Evolutionary conservation across 2,888 invertebrate species (phyloP).

Genomic region (Philaethria dido): DNA sequence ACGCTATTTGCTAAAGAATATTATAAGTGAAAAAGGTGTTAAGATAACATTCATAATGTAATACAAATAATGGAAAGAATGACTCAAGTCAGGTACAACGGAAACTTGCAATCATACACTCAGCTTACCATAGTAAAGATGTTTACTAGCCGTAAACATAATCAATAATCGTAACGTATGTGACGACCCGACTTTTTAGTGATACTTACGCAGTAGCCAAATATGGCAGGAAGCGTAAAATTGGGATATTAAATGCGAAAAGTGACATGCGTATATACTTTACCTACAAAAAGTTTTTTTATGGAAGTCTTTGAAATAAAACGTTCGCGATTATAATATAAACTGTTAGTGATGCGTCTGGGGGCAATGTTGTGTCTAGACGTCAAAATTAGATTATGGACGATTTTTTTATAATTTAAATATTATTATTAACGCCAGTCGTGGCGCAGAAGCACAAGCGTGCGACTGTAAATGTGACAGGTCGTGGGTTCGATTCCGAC

Average conservation of each 20-base stretch:
- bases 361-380: too few species aligned
- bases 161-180: conserved; percentile 78
- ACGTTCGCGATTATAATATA: background rate
- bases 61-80: conserved; percentile 7
- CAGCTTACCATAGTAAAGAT: conserved; percentile 66
- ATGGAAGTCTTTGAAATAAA: conserved; percentile 1
- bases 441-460: too few species aligned
- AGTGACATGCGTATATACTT: conserved; percentile 31
- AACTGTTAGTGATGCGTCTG: too few species aligned
- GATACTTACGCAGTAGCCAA: conserved; percentile 62
- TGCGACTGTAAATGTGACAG: too few species aligned
- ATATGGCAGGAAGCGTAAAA: conserved; percentile 57
- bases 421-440: too few species aligned
- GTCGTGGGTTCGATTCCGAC: too few species aligned
- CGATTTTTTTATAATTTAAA: too few species aligned
- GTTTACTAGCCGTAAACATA: conserved; percentile 77
- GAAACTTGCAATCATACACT: conserved; percentile 55
- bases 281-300: conserved; percentile 26
- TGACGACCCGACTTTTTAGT: conserved; percentile 66
- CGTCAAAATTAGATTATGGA: too few species aligned
- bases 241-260: conserved; percentile 44
- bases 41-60: conserved; percentile 17
- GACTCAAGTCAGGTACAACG: conserved; percentile 49
- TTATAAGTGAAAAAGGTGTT: conserved; percentile 11
- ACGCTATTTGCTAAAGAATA: background rate